Evolutionary conservation across 2,797 vertebrate species (phyloP).

Genomic region (Mormyrus proboscirostris): DNA sequence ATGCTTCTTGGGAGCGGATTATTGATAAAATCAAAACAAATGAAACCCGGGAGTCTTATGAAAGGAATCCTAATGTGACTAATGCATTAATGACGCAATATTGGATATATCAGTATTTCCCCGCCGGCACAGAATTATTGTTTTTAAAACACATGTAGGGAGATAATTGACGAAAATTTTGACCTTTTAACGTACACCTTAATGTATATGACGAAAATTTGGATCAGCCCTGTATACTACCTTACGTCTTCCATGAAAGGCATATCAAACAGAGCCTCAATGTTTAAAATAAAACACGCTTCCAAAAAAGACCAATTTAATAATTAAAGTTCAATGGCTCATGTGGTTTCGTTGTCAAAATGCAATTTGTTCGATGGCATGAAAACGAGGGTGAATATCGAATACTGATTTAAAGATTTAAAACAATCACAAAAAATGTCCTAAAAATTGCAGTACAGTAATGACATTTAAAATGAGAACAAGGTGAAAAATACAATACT

Average conservation of each 20-base stretch:
- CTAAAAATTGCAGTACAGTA: not conserved
- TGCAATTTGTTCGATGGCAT: not conserved
- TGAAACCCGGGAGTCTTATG: not conserved
- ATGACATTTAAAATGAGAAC: not conserved
- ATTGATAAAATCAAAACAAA: not conserved
- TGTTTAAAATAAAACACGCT: not conserved
- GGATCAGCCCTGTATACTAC: not conserved
- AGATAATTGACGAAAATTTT: not conserved
- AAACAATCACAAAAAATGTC: not conserved
- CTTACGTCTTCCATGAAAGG: not conserved
- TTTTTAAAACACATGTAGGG: not conserved
- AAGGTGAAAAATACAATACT: not conserved
- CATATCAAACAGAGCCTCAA: not conserved
- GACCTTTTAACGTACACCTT: not conserved
- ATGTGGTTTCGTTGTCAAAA: not conserved
- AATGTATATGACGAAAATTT: not conserved
- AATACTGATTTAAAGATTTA: not conserved
- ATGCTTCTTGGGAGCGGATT: not conserved
- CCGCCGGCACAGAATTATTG: not conserved
- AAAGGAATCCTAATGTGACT: not conserved
- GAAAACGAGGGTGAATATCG: not conserved
- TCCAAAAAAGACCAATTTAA: not conserved
- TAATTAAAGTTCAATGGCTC: not conserved
- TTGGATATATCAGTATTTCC: not conserved
- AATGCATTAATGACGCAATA: not conserved